A percentile compares a stretch with the other conserved stretches of the same genome.
phyloP scores from a whole-genome alignment of 2,797 vertebrate genomes.

The Kryptopterus vitreolus region DNA sequence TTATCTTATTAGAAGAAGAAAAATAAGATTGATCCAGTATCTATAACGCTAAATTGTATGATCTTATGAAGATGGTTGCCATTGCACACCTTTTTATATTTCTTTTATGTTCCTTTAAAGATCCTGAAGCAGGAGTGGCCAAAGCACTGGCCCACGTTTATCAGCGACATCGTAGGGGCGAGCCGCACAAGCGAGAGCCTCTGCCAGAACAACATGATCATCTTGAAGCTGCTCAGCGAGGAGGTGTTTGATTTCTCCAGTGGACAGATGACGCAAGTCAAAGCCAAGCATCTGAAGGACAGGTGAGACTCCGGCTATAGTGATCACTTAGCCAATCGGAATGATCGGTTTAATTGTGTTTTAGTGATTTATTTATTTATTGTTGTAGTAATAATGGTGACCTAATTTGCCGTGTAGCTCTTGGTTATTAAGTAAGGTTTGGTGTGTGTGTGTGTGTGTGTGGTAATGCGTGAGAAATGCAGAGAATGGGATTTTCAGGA shows the following conservation, averaged over 20 bases:
- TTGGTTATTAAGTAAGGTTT: background rate
- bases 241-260: slow-evolving; percentile 99
- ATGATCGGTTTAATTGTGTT: background rate
- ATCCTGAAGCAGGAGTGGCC: slow-evolving; percentile 99
- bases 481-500: background rate
- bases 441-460: no score
- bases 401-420: background rate
- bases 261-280: slow-evolving; percentile 98
- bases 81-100: background rate
- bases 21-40: no score
- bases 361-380: background rate
- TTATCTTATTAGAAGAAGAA: no score
- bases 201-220: slow-evolving; percentile 99
- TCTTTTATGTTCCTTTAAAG: slow-evolving; percentile 62
- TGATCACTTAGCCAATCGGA: background rate
- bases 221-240: slow-evolving; percentile 95
- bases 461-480: no score
- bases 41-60: no score
- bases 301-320: slow-evolving; percentile 71
- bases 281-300: slow-evolving; percentile 99
- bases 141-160: slow-evolving; percentile 98
- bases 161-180: slow-evolving; percentile 97
- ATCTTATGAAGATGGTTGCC: no score
- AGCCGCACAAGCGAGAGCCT: slow-evolving; percentile 98
- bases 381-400: background rate